phyloP scores from a whole-genome alignment of 2,888 invertebrate genomes.

The Xylota sylvarum region DNA sequence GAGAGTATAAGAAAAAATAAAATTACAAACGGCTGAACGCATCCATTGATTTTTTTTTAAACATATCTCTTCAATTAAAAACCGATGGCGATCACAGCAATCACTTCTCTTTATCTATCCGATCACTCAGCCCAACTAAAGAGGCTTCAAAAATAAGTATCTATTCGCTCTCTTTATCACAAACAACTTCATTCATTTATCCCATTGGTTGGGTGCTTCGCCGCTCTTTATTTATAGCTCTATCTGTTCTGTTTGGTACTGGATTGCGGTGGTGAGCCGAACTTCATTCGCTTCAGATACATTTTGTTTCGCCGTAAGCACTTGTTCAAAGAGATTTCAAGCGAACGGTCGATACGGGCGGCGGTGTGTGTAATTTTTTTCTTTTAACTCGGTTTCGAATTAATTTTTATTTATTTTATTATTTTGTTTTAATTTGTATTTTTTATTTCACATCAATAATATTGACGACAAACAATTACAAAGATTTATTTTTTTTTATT shows the following conservation, averaged over 20 bases:
- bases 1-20: too few relatives aligned
- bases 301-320: slow-evolving; percentile 58
- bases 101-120: neutral
- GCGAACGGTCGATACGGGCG: slow-evolving; percentile 56
- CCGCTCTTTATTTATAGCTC: neutral
- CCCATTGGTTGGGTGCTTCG: slow-evolving; percentile 8
- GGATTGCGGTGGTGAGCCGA: slow-evolving; percentile 44
- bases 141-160: neutral
- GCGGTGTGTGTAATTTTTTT: slow-evolving; percentile 43
- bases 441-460: slow-evolving; percentile 19
- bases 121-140: slow-evolving; percentile 2
- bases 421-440: slow-evolving; percentile 81
- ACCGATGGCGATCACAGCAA: neutral
- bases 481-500: slow-evolving; percentile 18
- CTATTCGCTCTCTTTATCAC: neutral
- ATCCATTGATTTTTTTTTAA: neutral
- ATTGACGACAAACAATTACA: slow-evolving; percentile 48
- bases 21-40: neutral
- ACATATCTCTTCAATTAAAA: neutral
- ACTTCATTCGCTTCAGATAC: slow-evolving; percentile 57
- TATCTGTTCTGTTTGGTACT: slow-evolving; percentile 41
- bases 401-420: slow-evolving; percentile 78
- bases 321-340: slow-evolving; percentile 74
- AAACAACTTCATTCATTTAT: neutral
- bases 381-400: slow-evolving; percentile 49